Conservation (phyloP, 2,888 invertebrate species). For the Chironomus tentans region DNA sequence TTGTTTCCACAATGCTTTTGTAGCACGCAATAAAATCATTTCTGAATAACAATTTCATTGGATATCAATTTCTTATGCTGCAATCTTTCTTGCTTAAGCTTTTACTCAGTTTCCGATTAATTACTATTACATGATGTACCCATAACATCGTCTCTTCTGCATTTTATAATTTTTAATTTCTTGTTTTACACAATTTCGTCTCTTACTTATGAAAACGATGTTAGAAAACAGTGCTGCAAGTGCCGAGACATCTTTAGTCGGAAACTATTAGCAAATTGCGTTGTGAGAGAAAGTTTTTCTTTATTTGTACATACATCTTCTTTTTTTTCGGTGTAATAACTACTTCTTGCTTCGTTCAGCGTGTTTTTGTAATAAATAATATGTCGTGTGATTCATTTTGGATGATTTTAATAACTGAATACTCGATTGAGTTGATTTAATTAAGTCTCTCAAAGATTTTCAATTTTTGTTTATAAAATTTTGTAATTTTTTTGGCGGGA, state of each 20-base stretch:
- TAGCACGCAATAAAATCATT: not conserved
- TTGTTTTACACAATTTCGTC: not conserved
- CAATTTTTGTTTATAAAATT: too few species aligned
- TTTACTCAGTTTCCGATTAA: not conserved
- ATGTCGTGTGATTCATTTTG: too few species aligned
- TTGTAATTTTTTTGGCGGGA: too few species aligned
- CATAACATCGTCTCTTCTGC: too few species aligned
- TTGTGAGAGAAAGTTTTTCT: not conserved
- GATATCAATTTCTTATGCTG: not conserved
- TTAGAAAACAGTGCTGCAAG: not conserved
- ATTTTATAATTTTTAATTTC: not conserved
- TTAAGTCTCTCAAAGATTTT: too few species aligned
- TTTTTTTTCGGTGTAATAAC: not conserved
- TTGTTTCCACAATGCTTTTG: not conserved
- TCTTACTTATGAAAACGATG: not conserved
- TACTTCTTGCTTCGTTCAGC: not conserved
- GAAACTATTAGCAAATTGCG: constrained; percentile 6
- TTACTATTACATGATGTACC: not conserved
- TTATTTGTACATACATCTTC: not conserved
- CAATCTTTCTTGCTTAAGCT: not conserved
- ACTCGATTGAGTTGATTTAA: too few species aligned
- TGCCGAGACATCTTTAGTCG: not conserved
- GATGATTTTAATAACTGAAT: too few species aligned
- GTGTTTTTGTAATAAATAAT: not conserved
- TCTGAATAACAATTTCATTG: not conserved